Conservation (phyloP, 2,888 invertebrate genomes). For the Cheilosia vernalis region DNA sequence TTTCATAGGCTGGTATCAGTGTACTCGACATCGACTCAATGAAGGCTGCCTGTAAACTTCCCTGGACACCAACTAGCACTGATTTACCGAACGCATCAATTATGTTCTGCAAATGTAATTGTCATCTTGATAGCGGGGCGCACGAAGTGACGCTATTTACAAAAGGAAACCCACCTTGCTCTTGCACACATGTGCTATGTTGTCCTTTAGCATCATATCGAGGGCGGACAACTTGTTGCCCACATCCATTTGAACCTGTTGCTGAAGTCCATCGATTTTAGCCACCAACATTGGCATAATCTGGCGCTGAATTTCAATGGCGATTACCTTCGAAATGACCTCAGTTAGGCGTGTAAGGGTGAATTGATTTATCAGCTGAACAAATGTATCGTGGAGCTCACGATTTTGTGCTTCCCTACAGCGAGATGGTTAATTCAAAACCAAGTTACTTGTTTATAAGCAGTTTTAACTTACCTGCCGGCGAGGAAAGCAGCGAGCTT, state of each 20-base stretch:
- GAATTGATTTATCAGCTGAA: conserved; percentile 85
- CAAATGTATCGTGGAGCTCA: conserved; percentile 84
- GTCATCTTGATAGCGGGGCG: not conserved
- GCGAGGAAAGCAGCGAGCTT: conserved; percentile 81
- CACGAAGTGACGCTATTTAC: not conserved
- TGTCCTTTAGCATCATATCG: conserved; percentile 90
- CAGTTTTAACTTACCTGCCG: conserved; percentile 78
- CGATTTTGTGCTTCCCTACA: conserved; percentile 84
- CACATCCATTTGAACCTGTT: conserved; percentile 89
- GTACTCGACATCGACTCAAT: conserved; percentile 90
- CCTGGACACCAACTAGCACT: conserved; percentile 88
- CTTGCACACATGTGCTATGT: conserved; percentile 90
- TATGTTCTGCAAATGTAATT: conserved; percentile 85
- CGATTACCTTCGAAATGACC: conserved; percentile 85
- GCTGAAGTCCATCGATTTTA: conserved; percentile 89
- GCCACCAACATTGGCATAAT: conserved; percentile 86
- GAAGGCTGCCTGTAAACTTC: conserved; percentile 90
- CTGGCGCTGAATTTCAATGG: conserved; percentile 85
- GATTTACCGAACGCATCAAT: conserved; percentile 89
- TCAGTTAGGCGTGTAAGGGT: conserved; percentile 84
- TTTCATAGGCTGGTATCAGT: conserved; percentile 94
- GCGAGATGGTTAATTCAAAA: not conserved
- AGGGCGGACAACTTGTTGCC: conserved; percentile 89
- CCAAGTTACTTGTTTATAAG: not conserved
- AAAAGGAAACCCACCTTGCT: conserved; percentile 87